Evolutionary conservation across 2,797 vertebrate species (phyloP).

Genomic region (Valencia hispanica): DNA sequence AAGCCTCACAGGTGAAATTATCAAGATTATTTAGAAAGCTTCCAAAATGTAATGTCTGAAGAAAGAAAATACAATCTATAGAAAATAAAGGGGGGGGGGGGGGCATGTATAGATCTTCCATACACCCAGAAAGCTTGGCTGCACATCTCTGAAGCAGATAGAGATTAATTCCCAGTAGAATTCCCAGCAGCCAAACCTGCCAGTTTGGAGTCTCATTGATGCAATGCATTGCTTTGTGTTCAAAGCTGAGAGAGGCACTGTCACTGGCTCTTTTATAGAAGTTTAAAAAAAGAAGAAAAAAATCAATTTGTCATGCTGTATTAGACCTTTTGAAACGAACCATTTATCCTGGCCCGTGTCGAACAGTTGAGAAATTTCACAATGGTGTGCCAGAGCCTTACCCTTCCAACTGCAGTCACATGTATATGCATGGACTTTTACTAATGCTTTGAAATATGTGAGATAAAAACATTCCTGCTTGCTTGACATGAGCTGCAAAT

Average conservation of each 20-base stretch:
- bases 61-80: neutral
- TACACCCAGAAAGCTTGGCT: neutral
- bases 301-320: slow-evolving; percentile 6
- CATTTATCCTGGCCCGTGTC: neutral
- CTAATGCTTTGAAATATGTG: slow-evolving; percentile 3
- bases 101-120: neutral
- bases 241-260: neutral
- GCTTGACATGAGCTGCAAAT: neutral
- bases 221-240: neutral
- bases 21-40: neutral
- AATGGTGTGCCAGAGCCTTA: neutral
- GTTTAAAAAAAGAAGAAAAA: neutral
- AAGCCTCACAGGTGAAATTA: neutral
- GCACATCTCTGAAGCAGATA: neutral
- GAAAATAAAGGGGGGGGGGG: neutral
- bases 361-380: slow-evolving; percentile 10
- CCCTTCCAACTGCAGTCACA: neutral
- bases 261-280: neutral
- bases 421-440: neutral
- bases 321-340: neutral
- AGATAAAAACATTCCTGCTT: neutral
- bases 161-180: neutral
- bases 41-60: neutral
- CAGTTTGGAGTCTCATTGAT: neutral
- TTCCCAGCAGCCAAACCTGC: neutral